These are phyloP conservation scores for Burhinus oedicnemus DNA, from an alignment of 2,113 vertebrate genomes.

Conservation along the genomic window DNA sequence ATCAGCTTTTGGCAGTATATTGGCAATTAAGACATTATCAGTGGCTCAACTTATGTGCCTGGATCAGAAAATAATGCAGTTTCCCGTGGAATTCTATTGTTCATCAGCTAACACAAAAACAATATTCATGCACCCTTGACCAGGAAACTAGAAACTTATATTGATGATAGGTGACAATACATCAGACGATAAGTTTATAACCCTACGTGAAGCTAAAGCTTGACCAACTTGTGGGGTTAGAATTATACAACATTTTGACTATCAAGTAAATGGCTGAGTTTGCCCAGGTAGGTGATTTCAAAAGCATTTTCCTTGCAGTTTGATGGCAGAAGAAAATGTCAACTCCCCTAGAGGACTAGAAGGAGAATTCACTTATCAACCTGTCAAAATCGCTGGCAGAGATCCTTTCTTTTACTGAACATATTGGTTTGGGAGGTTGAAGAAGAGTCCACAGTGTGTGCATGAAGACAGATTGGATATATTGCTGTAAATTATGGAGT, in stretches of 20 bases:
- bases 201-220: not conserved
- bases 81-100: not conserved
- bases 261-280: not conserved
- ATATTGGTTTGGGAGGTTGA: not conserved
- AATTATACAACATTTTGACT: not conserved
- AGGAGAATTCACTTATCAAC: not conserved
- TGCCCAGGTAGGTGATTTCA: not conserved
- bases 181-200: not conserved
- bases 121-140: not conserved
- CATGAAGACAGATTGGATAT: not conserved
- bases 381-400: not conserved
- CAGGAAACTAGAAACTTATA: not conserved
- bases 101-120: not conserved
- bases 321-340: not conserved
- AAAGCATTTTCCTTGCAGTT: not conserved
- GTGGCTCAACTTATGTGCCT: accelerated
- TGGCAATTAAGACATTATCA: not conserved
- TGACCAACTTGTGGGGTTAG: not conserved
- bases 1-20: not conserved
- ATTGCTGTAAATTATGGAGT: not conserved
- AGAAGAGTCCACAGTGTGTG: not conserved
- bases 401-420: not conserved
- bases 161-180: not conserved
- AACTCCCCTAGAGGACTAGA: not conserved
- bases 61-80: not conserved